phyloP scores from a whole-genome alignment of 2,888 invertebrate species.

The Timandra comae region DNA sequence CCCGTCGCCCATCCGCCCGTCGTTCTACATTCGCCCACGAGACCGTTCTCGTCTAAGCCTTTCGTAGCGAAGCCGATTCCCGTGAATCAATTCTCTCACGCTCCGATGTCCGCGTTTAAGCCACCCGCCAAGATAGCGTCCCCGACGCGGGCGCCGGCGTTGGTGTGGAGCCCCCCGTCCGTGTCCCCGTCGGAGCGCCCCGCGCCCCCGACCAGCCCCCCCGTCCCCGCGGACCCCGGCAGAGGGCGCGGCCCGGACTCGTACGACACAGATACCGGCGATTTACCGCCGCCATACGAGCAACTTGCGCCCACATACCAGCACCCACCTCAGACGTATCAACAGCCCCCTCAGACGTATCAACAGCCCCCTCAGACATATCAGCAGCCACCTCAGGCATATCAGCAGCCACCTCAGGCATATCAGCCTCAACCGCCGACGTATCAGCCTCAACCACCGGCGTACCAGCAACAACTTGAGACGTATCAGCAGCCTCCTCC shows the following conservation, averaged over 20 bases:
- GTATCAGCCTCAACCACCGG: conserved; percentile 29
- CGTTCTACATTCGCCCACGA: conserved; percentile 46
- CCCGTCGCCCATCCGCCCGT: conserved; percentile 21
- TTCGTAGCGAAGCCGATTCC: conserved; percentile 77
- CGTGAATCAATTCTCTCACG: conserved; percentile 85
- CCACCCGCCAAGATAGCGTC: conserved; percentile 71
- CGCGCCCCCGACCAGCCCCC: conserved; percentile 32
- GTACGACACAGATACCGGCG: conserved; percentile 57
- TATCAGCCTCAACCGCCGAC: no score
- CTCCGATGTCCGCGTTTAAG: conserved; percentile 85
- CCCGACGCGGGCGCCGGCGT: conserved; percentile 47
- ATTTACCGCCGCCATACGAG: conserved; percentile 72
- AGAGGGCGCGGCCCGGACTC: conserved; percentile 64
- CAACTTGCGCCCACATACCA: conserved; percentile 50
- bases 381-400: no score
- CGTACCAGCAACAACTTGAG: no score
- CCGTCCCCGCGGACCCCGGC: conserved; percentile 44
- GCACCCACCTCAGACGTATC: conserved; percentile 36
- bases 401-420: no score
- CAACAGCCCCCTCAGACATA: no score
- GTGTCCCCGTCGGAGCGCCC: conserved; percentile 42
- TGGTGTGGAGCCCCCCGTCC: conserved; percentile 67
- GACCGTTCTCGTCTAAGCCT: conserved; percentile 50
- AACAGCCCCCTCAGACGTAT: conserved; percentile 32
- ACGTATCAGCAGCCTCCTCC: no score